These are phyloP conservation scores for Ceriagrion tenellum DNA, from an alignment of 2,888 invertebrate genomes.

Conservation along the genomic window DNA sequence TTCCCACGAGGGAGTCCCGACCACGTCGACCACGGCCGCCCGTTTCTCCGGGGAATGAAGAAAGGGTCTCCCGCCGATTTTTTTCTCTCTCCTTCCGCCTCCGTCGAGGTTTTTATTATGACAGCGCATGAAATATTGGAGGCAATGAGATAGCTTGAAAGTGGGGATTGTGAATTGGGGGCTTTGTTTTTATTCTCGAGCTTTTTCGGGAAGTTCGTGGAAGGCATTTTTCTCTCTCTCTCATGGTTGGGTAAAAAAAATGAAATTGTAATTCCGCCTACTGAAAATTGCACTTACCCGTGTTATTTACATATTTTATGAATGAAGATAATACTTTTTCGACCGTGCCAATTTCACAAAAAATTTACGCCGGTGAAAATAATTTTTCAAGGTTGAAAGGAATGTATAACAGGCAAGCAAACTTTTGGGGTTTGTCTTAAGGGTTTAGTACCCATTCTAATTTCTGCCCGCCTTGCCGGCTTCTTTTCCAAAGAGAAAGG, in stretches of 20 bases:
- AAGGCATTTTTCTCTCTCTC: background rate
- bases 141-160: conserved; percentile 24
- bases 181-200: background rate
- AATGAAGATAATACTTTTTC: conserved; percentile 14
- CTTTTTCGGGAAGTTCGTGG: conserved; percentile 17
- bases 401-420: background rate
- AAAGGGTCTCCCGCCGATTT: background rate
- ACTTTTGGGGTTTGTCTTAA: background rate
- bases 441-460: background rate
- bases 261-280: background rate
- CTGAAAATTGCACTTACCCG: background rate
- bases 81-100: background rate
- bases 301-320: background rate
- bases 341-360: background rate
- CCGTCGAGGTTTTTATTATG: conserved; percentile 34
- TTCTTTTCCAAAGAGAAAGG: too few species aligned
- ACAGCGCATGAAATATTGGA: conserved; percentile 40
- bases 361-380: background rate
- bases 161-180: background rate
- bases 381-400: background rate
- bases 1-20: background rate
- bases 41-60: conserved; percentile 13
- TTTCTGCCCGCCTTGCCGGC: too few species aligned
- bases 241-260: background rate
- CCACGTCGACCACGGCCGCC: background rate